These are phyloP conservation scores for Phocides pigmalion DNA, from an alignment of 1,140 invertebrate genomes.

Conservation along the genomic window DNA sequence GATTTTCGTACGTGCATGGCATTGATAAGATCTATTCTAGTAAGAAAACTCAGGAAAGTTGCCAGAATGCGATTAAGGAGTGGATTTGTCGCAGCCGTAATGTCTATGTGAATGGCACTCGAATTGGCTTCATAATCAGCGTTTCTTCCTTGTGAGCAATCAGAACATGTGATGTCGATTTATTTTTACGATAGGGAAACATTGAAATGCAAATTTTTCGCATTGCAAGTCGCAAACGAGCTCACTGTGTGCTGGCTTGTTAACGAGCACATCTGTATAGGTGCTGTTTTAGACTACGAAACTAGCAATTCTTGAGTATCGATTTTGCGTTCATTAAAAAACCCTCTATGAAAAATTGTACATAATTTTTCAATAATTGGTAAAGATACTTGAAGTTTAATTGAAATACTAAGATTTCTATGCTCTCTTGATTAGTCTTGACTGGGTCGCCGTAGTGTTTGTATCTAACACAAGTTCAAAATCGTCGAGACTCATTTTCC, in stretches of 20 bases:
- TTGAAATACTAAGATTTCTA: too few relatives aligned
- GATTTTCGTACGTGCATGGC: conserved; percentile 5
- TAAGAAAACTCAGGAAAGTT: conserved; percentile 20
- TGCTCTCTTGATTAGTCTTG: too few relatives aligned
- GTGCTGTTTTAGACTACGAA: conserved; percentile 10
- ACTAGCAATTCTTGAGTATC: conserved; percentile 1
- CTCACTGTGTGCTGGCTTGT: not conserved
- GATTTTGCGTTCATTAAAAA: too few relatives aligned
- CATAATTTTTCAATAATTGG: too few relatives aligned
- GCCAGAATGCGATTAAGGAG: conserved; percentile 31
- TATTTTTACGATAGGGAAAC: conserved; percentile 9
- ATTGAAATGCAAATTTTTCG: conserved; percentile 21
- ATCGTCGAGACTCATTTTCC: too few relatives aligned
- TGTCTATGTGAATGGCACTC: conserved; percentile 10
- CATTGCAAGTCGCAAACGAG: conserved; percentile 11
- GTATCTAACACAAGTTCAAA: too few relatives aligned
- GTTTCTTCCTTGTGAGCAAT: conserved; percentile 16
- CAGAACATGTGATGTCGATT: conserved; percentile 3
- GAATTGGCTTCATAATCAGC: conserved; percentile 23
- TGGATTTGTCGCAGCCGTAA: conserved; percentile 29
- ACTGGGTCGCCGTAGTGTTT: too few relatives aligned
- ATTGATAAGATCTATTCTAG: conserved; percentile 18
- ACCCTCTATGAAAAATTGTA: too few relatives aligned
- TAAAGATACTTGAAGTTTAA: too few relatives aligned
- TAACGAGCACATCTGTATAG: conserved; percentile 10